phyloP scores from a whole-genome alignment of 1,140 invertebrate species.

The Leucophenga varia region DNA sequence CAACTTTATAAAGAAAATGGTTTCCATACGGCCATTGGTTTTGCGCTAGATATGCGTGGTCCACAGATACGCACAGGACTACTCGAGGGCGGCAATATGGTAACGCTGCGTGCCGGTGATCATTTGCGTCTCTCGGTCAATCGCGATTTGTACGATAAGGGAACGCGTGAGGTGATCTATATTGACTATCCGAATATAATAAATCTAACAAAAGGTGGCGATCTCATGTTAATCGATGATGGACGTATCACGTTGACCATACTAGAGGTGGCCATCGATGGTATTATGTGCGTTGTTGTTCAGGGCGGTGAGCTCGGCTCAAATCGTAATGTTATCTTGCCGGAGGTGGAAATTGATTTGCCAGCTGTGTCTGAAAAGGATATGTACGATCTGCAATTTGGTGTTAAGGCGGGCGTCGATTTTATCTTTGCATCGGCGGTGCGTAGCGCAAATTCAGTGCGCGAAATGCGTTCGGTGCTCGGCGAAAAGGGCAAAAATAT shows the following conservation, averaged over 20 bases:
- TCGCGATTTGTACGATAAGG: conserved; percentile 76
- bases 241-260: conserved; percentile 94
- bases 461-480: conserved; percentile 84
- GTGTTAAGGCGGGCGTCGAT: conserved; percentile 92
- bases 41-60: conserved; percentile 94
- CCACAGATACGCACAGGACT: conserved; percentile 96
- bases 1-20: conserved; percentile 73
- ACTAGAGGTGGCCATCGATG: conserved; percentile 61
- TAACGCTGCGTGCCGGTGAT: conserved; percentile 82
- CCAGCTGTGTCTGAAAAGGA: conserved; percentile 98
- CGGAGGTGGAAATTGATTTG: conserved; percentile 90
- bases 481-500: conserved; percentile 92
- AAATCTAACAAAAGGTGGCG: conserved; percentile 85
- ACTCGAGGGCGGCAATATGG: conserved; percentile 67
- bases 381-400: conserved; percentile 89
- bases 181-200: conserved; percentile 93
- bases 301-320: conserved; percentile 94
- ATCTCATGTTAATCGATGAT: conserved; percentile 92
- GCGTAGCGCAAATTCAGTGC: conserved; percentile 82
- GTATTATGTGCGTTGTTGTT: conserved; percentile 79
- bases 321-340: conserved; percentile 94
- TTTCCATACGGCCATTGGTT: conserved; percentile 77
- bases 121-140: conserved; percentile 87
- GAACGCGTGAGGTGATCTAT: conserved; percentile 73
- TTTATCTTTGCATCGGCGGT: conserved; percentile 99